Evolutionary conservation across 1,140 invertebrate species (phyloP), one percentile per base, ranked within the genome.

Genomic region (Papilio dardanus): DNA sequence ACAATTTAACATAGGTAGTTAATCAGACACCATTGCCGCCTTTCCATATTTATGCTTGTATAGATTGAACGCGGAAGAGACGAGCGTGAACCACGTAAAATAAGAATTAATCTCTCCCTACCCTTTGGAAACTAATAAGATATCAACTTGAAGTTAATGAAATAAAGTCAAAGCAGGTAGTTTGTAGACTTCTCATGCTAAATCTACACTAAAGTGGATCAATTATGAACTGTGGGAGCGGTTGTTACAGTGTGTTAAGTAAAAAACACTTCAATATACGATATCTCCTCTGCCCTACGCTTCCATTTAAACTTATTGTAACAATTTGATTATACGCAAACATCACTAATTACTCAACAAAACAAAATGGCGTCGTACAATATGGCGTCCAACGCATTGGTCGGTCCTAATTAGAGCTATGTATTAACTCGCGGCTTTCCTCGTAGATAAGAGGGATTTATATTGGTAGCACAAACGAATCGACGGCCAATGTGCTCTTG

Each of bases 361-460:
- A 74, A 74, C 74, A 75, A 78, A 75, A 46, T 71, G 40, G 58
- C 58, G 50, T 54, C 71, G 50, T 42, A 58, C 77, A 75, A 67
- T 6, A 69, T 40, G 77, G 62, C 50, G 62, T 37, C 16, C 58
- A 50, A 33, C 10, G 71, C 62, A 68, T 73, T 77, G 54, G 76
- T 68, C 35, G 74, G 35, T 71, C 73, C 75, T 83, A 88, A 87
- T 88, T 88, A 83, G 83, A 74, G 71, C 71, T 66, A 81, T 78
- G 76, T 82, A 82, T 85, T 83, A 83, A 77, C 79, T 77, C 79
- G 84, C 74, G 88, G 86, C 87, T 90, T 92, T 92, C 90, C 88
- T 89, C 82, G 76, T 90, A 90, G 88, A 90, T 90, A 89, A 88
- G 80, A 76, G 62, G 37, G 74, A 85, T 83, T 85, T 86, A 87